These are phyloP conservation scores for Wiebesia pumilae DNA, from an alignment of 1,140 invertebrate genomes.

Conservation along the genomic window DNA sequence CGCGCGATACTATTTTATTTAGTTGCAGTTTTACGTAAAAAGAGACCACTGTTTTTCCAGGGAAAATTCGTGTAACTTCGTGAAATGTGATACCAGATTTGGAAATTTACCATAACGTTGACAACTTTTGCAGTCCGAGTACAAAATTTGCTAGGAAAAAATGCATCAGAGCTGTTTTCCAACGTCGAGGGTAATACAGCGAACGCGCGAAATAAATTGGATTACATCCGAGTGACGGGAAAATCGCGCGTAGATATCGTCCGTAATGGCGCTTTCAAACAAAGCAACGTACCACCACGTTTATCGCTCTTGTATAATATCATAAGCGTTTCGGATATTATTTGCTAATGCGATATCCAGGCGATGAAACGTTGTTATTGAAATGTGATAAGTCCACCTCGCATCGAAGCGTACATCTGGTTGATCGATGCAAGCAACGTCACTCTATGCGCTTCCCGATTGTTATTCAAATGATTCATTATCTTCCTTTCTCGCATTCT, in stretches of 20 bases:
- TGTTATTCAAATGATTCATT: neutral
- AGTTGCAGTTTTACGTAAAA: no score
- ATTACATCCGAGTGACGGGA: constrained; percentile 21
- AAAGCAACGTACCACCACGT: neutral
- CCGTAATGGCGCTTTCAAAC: neutral
- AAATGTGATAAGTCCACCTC: constrained; percentile 22
- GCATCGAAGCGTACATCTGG: neutral
- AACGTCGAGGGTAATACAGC: neutral
- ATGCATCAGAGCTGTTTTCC: neutral
- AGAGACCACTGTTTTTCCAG: no score
- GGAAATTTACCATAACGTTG: neutral
- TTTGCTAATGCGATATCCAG: constrained; percentile 24
- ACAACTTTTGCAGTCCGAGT: neutral
- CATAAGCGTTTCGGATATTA: constrained; percentile 27
- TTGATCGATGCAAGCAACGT: neutral
- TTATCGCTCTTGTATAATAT: neutral
- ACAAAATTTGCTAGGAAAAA: constrained; percentile 12
- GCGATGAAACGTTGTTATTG: constrained; percentile 41
- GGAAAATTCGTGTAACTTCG: neutral
- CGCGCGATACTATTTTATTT: no score
- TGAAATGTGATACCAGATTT: neutral
- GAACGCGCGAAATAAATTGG: constrained; percentile 16
- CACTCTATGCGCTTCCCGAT: neutral
- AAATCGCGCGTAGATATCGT: neutral
- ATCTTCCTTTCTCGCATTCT: neutral